phyloP scores from a whole-genome alignment of 2,888 invertebrate species.

The Ischnus inquisitorius region DNA sequence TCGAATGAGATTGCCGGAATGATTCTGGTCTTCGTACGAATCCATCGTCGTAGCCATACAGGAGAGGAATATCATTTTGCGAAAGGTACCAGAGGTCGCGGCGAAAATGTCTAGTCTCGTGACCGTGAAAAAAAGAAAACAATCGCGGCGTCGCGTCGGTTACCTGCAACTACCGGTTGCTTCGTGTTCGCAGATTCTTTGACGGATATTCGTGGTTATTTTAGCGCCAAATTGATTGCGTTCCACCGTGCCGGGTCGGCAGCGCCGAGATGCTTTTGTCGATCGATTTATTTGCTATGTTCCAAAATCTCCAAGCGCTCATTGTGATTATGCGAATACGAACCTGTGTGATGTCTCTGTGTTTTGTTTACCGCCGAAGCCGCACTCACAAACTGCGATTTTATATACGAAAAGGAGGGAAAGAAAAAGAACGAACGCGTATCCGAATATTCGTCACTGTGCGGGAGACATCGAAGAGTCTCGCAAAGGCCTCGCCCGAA shows the following conservation, averaged over 20 bases:
- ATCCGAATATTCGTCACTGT: neutral
- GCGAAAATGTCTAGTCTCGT: neutral
- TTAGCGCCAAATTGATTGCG: too few species aligned
- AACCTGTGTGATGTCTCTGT: conserved; percentile 16
- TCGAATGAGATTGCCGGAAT: too few species aligned
- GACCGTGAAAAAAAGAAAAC: neutral
- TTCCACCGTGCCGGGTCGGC: too few species aligned
- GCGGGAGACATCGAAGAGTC: neutral
- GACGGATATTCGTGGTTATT: too few species aligned
- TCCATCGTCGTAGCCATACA: neutral
- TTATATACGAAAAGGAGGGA: neutral
- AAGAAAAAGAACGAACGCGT: neutral
- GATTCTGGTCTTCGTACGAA: neutral
- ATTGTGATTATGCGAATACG: conserved; percentile 9
- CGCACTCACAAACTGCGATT: neutral
- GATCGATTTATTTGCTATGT: neutral
- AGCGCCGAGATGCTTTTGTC: too few species aligned
- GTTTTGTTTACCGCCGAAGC: neutral
- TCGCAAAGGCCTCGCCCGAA: neutral
- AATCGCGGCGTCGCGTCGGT: neutral
- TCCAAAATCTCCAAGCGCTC: neutral
- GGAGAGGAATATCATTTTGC: neutral
- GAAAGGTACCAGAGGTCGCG: neutral
- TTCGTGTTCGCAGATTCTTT: neutral
- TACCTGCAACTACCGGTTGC: neutral